Percentiles rank a stretch among this genome's conserved stretches.
Conservation (phyloP, 2,113 vertebrate species). For the Psephotus haematonotus region DNA sequence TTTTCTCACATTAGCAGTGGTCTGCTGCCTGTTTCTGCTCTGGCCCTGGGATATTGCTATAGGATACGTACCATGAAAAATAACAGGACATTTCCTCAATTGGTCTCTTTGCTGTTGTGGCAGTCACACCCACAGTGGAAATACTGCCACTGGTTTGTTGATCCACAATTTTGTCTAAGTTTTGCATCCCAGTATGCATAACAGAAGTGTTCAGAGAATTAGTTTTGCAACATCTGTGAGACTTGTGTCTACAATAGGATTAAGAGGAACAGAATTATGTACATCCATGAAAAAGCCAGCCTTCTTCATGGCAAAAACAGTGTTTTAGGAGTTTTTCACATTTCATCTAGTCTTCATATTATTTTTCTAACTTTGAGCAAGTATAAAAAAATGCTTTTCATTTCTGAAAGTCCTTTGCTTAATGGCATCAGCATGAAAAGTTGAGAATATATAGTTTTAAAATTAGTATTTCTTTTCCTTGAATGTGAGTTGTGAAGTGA, state of each 20-base stretch:
- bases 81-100: neutral
- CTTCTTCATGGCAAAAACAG: neutral
- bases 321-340: neutral
- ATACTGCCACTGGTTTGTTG: neutral
- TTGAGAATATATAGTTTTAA: neutral
- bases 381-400: neutral
- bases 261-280: neutral
- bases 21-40: neutral
- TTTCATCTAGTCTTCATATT: neutral
- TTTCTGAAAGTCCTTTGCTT: neutral
- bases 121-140: neutral
- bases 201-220: neutral
- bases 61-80: neutral
- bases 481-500: neutral
- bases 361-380: neutral
- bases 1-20: neutral
- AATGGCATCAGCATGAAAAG: neutral
- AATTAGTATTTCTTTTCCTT: neutral
- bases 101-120: accelerated
- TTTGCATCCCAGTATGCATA: neutral
- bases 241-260: neutral
- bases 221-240: neutral
- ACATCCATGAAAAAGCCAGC: neutral
- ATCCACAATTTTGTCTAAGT: neutral
- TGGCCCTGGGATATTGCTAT: neutral